Conservation (phyloP, 2,888 invertebrate species). For the Campoletis raptor region DNA sequence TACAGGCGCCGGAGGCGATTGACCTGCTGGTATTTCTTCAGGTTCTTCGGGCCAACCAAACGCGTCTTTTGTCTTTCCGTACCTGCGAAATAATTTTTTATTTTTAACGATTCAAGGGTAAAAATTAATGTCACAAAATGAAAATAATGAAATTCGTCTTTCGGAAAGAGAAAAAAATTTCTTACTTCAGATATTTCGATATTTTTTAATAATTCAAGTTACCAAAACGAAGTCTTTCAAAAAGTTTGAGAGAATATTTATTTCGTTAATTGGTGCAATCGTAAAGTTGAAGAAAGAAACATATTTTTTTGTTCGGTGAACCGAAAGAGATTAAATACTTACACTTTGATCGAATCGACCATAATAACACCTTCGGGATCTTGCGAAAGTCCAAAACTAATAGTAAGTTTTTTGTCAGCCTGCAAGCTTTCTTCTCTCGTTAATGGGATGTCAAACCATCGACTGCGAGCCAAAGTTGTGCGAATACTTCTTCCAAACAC, state of each 20-base stretch:
- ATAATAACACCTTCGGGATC: constrained; percentile 95
- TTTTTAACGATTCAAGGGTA: not conserved
- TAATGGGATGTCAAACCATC: constrained; percentile 98
- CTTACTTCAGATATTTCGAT: not conserved
- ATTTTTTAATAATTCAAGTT: not conserved
- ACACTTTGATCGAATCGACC: constrained; percentile 96
- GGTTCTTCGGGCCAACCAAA: constrained; percentile 99
- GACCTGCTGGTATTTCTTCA: constrained; percentile 89
- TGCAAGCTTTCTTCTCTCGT: constrained; percentile 97
- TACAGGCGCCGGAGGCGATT: constrained; percentile 80
- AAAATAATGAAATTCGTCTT: not conserved
- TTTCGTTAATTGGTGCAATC: too few species aligned
- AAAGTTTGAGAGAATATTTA: not conserved
- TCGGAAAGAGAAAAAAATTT: not conserved
- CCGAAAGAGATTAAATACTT: constrained; percentile 70
- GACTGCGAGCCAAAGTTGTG: constrained; percentile 90
- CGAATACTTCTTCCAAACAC: constrained; percentile 91
- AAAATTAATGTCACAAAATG: not conserved
- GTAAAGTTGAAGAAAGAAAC: constrained; percentile 4
- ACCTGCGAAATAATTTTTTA: constrained; percentile 85
- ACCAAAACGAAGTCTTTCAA: not conserved
- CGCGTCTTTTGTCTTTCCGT: constrained; percentile 97
- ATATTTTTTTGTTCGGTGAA: not conserved
- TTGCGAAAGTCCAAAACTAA: constrained; percentile 94
- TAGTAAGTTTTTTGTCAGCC: constrained; percentile 95